Base-by-base conservation (phyloP, 2,113 vertebrate species). In the Bagarius yarrelli region DNA sequence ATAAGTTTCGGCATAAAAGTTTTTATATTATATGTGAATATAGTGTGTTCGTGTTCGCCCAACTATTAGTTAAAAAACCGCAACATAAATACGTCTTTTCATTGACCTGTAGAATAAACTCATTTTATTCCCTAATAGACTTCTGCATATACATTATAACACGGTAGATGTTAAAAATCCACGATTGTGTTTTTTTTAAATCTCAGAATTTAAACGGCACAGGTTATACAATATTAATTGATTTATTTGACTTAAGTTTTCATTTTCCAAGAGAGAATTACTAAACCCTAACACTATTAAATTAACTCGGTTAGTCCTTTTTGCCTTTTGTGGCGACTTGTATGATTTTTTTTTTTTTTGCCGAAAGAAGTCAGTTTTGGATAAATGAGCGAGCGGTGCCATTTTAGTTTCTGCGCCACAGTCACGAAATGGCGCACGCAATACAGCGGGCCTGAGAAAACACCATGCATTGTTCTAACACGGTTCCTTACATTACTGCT, bases 391-490 rank as follows among this genome's bases (percentile, higher is more conserved):
- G 53, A 72, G 55, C 50, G 36, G 73, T 36, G 73, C 66, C 83
- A 84, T 84, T 81, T 84, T 77, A 30, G 60, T 57, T 82, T 40
- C 44, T 19, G 53, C 61, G 52, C 74, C 30, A 59, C 67, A 67
- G 47, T 64, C 61, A 32, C 63, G 82, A 81, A 83, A 81, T 83
- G 80, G 81, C 81, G 83, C 74, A n/a, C 60, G 52, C 6, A 53
- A 64, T 34, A 67, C n/a, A 9, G 53, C 21, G 36, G 66, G 79
- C 15, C 52, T 11, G 23, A 53, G 63, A 64, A 52, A 61, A 59
- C 53, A 27, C 50, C 40, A 30, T 36, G 27, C 21, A 19, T 67
- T 11, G 34, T 78, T 81, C 27, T 27, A 60, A 60, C 40, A 79
- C 40, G 27, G 67, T 71, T 81, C 71, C 60, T 74, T 67, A 78